Evolutionary conservation across 2,888 invertebrate species (phyloP).

Genomic region (Corythucha ciliata): DNA sequence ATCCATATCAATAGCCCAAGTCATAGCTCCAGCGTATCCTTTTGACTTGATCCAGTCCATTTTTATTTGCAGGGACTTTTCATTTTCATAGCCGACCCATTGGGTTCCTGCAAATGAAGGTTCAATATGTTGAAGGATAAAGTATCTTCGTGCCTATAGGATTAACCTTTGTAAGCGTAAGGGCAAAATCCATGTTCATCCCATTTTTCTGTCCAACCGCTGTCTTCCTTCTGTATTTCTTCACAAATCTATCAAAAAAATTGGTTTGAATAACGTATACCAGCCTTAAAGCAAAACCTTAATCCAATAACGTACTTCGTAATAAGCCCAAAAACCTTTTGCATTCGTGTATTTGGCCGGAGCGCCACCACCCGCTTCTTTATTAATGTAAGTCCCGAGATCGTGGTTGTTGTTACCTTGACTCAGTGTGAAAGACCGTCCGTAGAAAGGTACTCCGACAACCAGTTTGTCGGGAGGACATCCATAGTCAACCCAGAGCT

Average conservation of each 20-base stretch:
- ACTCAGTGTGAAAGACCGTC: constrained; percentile 72
- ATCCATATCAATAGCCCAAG: constrained; percentile 88
- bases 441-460: constrained; percentile 84
- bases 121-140: neutral
- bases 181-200: constrained; percentile 75
- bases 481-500: constrained; percentile 80
- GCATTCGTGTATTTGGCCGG: constrained; percentile 80
- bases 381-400: constrained; percentile 77
- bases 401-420: constrained; percentile 73
- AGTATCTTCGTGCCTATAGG: too few relatives aligned
- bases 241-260: constrained; percentile 57
- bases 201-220: constrained; percentile 75
- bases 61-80: constrained; percentile 71
- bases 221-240: constrained; percentile 56
- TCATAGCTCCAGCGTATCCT: constrained; percentile 82
- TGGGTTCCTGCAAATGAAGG: constrained; percentile 49
- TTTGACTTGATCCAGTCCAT: constrained; percentile 79
- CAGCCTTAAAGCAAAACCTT: neutral
- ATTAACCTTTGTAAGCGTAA: constrained; percentile 67
- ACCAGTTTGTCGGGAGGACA: constrained; percentile 78
- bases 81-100: constrained; percentile 86
- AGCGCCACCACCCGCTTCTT: constrained; percentile 78
- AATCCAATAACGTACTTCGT: constrained; percentile 52
- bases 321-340: constrained; percentile 77
- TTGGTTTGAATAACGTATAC: neutral